A percentile compares a stretch with the other conserved stretches of the same genome.
These are phyloP conservation scores for Apocrypta bakeri DNA, from an alignment of 1,140 invertebrate species.

Conservation along the genomic window DNA sequence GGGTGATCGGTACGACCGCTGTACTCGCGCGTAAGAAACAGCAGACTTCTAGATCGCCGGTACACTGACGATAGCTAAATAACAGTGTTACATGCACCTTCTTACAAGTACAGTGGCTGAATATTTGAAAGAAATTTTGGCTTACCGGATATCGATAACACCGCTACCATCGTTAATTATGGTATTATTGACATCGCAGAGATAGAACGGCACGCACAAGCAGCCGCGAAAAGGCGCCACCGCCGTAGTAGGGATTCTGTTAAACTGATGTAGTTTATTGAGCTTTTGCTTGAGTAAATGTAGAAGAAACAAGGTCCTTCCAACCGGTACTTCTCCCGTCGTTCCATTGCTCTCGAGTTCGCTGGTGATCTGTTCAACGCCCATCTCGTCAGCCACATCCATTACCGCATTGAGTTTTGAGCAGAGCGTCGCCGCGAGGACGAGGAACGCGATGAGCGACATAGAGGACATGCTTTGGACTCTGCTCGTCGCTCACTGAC, in stretches of 20 bases:
- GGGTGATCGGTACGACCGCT: not conserved
- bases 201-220: constrained; percentile 75
- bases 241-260: constrained; percentile 53
- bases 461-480: not conserved
- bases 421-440: not conserved
- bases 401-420: not conserved
- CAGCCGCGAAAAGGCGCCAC: constrained; percentile 56
- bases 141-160: constrained; percentile 74
- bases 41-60: constrained; percentile 64
- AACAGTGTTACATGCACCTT: too few relatives aligned
- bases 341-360: not conserved
- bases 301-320: constrained; percentile 55
- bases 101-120: too few relatives aligned
- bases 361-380: not conserved
- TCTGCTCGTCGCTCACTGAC: not conserved
- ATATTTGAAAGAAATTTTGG: not conserved
- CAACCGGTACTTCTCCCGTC: not conserved
- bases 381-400: not conserved
- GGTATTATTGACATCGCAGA: constrained; percentile 73
- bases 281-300: constrained; percentile 63
- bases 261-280: constrained; percentile 53
- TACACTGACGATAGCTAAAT: constrained; percentile 62
- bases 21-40: constrained; percentile 53
- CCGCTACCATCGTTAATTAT: constrained; percentile 74
- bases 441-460: not conserved